Evolutionary conservation across 1,140 invertebrate genomes (phyloP).

Genomic region (Sarcophaga bullata): DNA sequence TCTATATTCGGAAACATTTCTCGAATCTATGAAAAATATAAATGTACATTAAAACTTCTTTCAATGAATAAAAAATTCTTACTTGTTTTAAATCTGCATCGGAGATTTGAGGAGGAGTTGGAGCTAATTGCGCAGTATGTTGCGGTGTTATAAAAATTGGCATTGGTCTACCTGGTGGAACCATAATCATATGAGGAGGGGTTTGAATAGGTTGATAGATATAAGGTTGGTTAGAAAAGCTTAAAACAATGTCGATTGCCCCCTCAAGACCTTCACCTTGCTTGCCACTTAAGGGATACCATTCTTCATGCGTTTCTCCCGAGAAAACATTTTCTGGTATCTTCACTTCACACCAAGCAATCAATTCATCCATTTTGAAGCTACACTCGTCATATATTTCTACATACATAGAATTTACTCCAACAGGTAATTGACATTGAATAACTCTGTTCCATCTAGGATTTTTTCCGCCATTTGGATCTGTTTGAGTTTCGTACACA

Average conservation of each 20-base stretch:
- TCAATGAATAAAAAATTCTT: conserved; percentile 41
- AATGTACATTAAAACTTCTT: conserved; percentile 26
- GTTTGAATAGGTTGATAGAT: conserved; percentile 44
- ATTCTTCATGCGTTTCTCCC: conserved; percentile 92
- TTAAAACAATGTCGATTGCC: conserved; percentile 80
- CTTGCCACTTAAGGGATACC: conserved; percentile 90
- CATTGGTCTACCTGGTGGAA: conserved; percentile 70
- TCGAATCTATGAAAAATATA: conserved; percentile 72
- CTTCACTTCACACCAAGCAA: conserved; percentile 89
- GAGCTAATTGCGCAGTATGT: conserved; percentile 55
- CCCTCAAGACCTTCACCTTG: conserved; percentile 95
- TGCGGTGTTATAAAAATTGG: conserved; percentile 67
- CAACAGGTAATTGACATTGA: conserved; percentile 83
- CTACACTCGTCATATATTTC: conserved; percentile 98
- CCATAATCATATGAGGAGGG: conserved; percentile 71
- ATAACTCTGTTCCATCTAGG: conserved; percentile 70
- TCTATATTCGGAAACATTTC: conserved; percentile 98
- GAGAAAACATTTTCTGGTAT: conserved; percentile 85
- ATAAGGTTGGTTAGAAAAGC: conserved; percentile 69
- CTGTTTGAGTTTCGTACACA: conserved; percentile 93
- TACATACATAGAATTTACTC: conserved; percentile 87
- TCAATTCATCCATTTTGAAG: conserved; percentile 94
- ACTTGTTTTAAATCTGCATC: conserved; percentile 84
- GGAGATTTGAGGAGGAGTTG: conserved; percentile 65
- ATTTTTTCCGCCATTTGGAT: conserved; percentile 92